These are phyloP conservation scores for Andrena bicolor DNA, from an alignment of 2,888 invertebrate genomes.

Conservation along the genomic window DNA sequence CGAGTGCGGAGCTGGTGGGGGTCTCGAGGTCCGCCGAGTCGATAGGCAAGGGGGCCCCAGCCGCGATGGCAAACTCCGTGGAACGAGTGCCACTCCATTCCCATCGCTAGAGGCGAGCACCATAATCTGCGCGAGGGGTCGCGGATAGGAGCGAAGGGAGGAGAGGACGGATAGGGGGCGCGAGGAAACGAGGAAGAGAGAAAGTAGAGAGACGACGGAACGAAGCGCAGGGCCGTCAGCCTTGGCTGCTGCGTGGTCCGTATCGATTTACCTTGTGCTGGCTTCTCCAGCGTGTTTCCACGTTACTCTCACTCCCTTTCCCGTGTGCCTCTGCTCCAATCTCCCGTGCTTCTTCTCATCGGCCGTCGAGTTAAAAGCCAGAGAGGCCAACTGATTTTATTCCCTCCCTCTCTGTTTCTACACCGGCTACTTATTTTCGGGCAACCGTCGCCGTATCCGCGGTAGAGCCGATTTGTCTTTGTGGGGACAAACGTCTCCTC, in stretches of 20 bases:
- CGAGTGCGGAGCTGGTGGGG: background rate
- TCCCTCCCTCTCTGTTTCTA: constrained; percentile 18
- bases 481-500: background rate
- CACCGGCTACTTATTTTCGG: constrained; percentile 1
- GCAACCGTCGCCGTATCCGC: background rate
- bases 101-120: constrained; percentile 48
- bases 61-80: constrained; percentile 51
- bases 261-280: constrained; percentile 77
- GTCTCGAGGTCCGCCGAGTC: background rate
- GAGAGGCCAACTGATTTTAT: constrained; percentile 40
- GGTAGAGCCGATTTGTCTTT: background rate
- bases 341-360: constrained; percentile 17
- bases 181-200: constrained; percentile 50
- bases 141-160: constrained; percentile 20
- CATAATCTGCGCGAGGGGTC: constrained; percentile 53
- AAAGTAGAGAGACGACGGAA: constrained; percentile 59
- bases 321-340: background rate
- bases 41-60: constrained; percentile 15
- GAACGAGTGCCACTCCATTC: constrained; percentile 62
- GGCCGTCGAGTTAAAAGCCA: constrained; percentile 45
- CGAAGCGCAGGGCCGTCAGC: constrained; percentile 67
- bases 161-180: constrained; percentile 49
- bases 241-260: constrained; percentile 73
- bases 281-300: constrained; percentile 62
- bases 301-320: constrained; percentile 26